Evolutionary conservation across 2,113 vertebrate genomes (phyloP).

Genomic region (Tetraodon nigroviridis): DNA sequence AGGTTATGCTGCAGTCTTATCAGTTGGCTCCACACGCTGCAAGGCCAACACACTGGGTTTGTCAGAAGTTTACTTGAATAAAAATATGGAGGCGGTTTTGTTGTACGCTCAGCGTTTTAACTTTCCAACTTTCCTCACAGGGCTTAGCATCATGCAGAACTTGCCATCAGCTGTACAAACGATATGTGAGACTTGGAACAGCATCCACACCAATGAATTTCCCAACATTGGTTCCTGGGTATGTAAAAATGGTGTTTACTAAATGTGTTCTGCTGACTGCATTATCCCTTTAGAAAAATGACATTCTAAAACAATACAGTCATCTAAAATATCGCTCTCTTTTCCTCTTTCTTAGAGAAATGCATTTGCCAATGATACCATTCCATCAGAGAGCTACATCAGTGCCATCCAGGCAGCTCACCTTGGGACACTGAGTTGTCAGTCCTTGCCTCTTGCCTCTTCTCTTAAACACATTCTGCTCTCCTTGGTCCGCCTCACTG

Average conservation of each 20-base stretch:
- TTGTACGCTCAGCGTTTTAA: not conserved
- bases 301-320: not conserved
- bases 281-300: not conserved
- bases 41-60: slow-evolving; percentile 90
- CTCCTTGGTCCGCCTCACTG: slow-evolving; percentile 91
- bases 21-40: slow-evolving; percentile 89
- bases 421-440: slow-evolving; percentile 89
- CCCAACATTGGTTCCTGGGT: slow-evolving; percentile 98
- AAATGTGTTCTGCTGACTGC: not conserved
- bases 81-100: not conserved
- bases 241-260: slow-evolving; percentile 48
- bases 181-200: slow-evolving; percentile 93
- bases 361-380: slow-evolving; percentile 95
- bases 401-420: slow-evolving; percentile 95
- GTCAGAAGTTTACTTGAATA: not conserved
- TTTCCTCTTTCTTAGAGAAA: slow-evolving; percentile 79
- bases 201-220: slow-evolving; percentile 94
- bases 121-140: slow-evolving; percentile 64
- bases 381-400: slow-evolving; percentile 97
- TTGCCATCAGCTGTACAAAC: slow-evolving; percentile 87
- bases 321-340: no score
- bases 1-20: slow-evolving; percentile 91
- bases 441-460: slow-evolving; percentile 87
- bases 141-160: slow-evolving; percentile 87
- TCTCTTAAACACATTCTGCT: slow-evolving; percentile 94